These are phyloP conservation scores for Epistrophe eligans DNA, from an alignment of 2,888 invertebrate species.

Conservation along the genomic window DNA sequence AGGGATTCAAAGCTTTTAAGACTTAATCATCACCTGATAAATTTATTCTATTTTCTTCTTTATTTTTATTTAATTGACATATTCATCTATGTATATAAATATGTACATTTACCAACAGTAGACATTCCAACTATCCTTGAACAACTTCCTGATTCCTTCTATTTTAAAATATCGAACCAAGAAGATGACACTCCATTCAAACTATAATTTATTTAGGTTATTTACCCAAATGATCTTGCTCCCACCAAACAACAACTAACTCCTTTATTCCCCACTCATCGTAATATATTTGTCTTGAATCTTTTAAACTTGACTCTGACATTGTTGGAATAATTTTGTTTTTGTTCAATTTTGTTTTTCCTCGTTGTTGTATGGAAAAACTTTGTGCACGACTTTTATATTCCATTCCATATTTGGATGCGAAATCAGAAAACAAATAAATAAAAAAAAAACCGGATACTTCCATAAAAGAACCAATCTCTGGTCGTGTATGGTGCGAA, in stretches of 20 bases:
- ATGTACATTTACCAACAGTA: too few relatives aligned
- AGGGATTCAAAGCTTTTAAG: not conserved
- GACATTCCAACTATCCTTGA: not conserved
- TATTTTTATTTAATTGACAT: not conserved
- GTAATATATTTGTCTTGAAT: not conserved
- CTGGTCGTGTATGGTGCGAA: constrained; percentile 12
- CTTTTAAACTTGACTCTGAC: constrained; percentile 66
- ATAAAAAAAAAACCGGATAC: constrained; percentile 58
- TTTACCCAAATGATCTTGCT: constrained; percentile 27
- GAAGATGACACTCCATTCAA: not conserved
- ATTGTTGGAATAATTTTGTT: constrained; percentile 51
- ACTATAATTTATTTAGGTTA: not conserved
- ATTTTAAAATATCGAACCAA: not conserved
- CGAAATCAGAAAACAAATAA: constrained; percentile 14
- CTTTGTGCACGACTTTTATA: constrained; percentile 55
- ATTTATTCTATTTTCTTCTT: not conserved
- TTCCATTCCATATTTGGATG: constrained; percentile 65
- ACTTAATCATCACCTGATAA: not conserved
- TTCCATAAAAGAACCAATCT: constrained; percentile 55
- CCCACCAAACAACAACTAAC: not conserved
- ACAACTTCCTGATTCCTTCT: not conserved
- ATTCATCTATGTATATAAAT: too few relatives aligned
- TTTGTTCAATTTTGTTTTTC: constrained; percentile 27
- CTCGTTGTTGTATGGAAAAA: constrained; percentile 1
- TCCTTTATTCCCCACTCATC: constrained; percentile 30